Evolutionary conservation across 2,888 invertebrate species (phyloP), one percentile per base, ranked within the genome.

Genomic region (Eueremaeus valkanovi): DNA sequence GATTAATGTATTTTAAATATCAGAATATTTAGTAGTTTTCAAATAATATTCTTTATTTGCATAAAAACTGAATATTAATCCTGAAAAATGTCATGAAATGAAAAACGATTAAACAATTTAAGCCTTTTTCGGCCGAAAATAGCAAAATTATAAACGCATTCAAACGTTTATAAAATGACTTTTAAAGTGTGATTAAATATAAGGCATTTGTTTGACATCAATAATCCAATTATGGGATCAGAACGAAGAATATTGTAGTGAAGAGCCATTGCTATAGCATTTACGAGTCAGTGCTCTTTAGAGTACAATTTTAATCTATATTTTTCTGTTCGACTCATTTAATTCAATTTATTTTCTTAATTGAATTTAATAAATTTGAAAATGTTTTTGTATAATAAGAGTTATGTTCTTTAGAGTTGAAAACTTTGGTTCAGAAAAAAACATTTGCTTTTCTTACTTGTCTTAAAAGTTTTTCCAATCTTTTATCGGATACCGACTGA

Each of bases 161-260:
- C 27, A 31, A 31, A 61, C 61, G 31, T 29, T 61, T 61, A 61
- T n/a, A 29, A 58, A 31, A 61, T 31, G 27, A 61, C 61, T 61
- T 61, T 51, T 31, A 61, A 61, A 61, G 21, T 29, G 61, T 18
- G 61, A 61, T 61, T 61, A 61, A 31, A 61, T 61, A 29, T 16
- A 61, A 6, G 6, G n/a, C 27, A 61, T 31, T 29, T 61, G 31
- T 61, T 61, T 61, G 61, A 61, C 61, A 61, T 29, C 61, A 61
- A 61, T 61, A 61, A 61, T 61, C n/a, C 61, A 61, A 61, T 61
- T 61, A 61, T 29, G 61, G 5, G 21, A 21, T 51, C 6, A 11
- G 36, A 36, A 36, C 36, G 36, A 36, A n/a, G n/a, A n/a, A n/a
- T n/a, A n/a, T n/a, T n/a, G 16, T 45, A 21, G 51, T n/a, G 8